Evolutionary conservation across 2,888 invertebrate genomes (phyloP).

Genomic region (Capitulum mitella): DNA sequence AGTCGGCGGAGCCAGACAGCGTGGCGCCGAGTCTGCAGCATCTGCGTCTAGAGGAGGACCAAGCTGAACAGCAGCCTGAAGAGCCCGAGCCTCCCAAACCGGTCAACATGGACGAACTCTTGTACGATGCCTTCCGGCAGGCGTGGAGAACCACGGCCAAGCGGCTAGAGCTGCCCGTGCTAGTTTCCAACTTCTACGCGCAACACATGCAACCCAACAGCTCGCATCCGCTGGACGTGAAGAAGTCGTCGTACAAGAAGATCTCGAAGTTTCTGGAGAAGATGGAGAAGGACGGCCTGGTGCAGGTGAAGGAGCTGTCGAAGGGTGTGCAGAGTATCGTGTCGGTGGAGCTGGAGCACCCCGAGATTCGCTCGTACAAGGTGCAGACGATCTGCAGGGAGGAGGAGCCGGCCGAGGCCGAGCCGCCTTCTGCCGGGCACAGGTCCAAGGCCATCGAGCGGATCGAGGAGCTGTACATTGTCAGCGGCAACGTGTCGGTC

Average conservation of each 20-base stretch:
- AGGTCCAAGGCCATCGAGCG: not conserved
- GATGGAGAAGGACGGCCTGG: slow-evolving; percentile 58
- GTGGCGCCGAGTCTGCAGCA: no score
- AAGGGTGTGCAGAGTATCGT: slow-evolving; percentile 76
- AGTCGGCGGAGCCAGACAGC: not conserved
- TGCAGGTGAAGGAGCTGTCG: slow-evolving; percentile 48
- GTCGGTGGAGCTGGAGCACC: slow-evolving; percentile 50
- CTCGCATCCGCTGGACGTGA: slow-evolving; percentile 74
- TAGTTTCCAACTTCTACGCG: slow-evolving; percentile 74
- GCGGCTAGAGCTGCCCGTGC: slow-evolving; percentile 61
- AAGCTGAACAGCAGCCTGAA: slow-evolving; percentile 26
- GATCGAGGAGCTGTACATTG: slow-evolving; percentile 4
- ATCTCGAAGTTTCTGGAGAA: slow-evolving; percentile 71
- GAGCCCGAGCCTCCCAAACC: slow-evolving; percentile 31
- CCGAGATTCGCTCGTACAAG: slow-evolving; percentile 38
- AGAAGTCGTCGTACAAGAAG: slow-evolving; percentile 83
- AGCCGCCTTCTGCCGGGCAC: slow-evolving; percentile 5
- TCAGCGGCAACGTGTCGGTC: slow-evolving; percentile 1
- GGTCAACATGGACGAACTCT: slow-evolving; percentile 61
- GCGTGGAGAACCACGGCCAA: slow-evolving; percentile 68
- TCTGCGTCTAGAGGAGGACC: not conserved
- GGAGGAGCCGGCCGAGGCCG: not conserved
- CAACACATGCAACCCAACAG: slow-evolving; percentile 53
- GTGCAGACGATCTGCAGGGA: not conserved
- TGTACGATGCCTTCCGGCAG: slow-evolving; percentile 68